Conservation (phyloP, 2,888 invertebrate species). For the Mesorhabditis spiculigera region DNA sequence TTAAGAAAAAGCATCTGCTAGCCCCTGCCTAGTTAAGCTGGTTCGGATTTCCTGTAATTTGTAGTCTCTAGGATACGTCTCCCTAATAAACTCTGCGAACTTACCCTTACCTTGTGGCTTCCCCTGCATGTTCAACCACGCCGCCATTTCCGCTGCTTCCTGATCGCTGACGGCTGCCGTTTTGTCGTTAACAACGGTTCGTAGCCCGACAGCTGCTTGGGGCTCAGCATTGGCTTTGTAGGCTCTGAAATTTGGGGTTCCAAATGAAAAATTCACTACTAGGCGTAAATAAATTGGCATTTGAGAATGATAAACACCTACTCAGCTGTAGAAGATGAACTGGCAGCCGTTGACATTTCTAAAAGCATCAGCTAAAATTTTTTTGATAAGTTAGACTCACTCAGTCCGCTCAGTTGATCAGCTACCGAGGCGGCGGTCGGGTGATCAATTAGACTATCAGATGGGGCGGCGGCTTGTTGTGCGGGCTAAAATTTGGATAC, state of each 20-base stretch:
- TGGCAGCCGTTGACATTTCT: slow-evolving; percentile 28
- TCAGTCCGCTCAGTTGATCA: slow-evolving; percentile 24
- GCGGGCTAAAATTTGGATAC: slow-evolving; percentile 8
- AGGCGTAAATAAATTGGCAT: background rate
- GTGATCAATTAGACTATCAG: too few relatives aligned
- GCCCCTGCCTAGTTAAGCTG: too few relatives aligned
- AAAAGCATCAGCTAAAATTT: background rate
- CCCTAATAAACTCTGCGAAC: background rate
- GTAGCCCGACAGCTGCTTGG: slow-evolving; percentile 32
- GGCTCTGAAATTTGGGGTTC: slow-evolving; percentile 11
- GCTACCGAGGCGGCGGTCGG: slow-evolving; percentile 7
- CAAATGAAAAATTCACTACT: background rate
- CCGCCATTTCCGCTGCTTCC: background rate
- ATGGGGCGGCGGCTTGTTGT: slow-evolving; percentile 12
- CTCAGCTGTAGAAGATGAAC: slow-evolving; percentile 15
- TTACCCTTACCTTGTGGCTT: background rate
- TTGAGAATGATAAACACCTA: slow-evolving; percentile 12
- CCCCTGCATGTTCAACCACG: background rate
- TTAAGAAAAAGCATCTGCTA: too few relatives aligned
- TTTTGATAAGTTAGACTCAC: slow-evolving; percentile 12
- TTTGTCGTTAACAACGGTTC: slow-evolving; percentile 29
- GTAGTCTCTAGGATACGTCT: too few relatives aligned
- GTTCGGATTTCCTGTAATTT: too few relatives aligned
- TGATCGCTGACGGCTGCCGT: background rate
- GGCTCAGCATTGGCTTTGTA: slow-evolving; percentile 34